Evolutionary conservation across 2,797 vertebrate species (phyloP).

Genomic region (Pangasius krempfi): DNA sequence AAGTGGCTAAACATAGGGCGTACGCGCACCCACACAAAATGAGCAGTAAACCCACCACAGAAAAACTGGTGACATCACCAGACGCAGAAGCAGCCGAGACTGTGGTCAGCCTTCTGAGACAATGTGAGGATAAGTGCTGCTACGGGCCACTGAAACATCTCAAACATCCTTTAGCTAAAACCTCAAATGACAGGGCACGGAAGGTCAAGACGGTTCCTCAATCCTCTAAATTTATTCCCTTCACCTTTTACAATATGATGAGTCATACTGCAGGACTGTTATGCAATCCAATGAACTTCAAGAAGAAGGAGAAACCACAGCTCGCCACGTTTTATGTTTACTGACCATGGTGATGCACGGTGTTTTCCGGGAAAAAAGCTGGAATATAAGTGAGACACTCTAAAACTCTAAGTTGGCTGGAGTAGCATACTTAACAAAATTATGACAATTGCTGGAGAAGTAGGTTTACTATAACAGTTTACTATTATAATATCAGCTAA

Average conservation of each 20-base stretch:
- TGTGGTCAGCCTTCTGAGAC: slow-evolving; percentile 22
- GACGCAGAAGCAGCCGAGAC: slow-evolving; percentile 1
- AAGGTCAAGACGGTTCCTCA: slow-evolving; percentile 9
- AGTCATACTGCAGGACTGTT: slow-evolving; percentile 20
- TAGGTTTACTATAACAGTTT: too few relatives aligned
- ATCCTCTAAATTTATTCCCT: slow-evolving; percentile 1
- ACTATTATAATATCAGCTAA: neutral
- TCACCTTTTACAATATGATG: slow-evolving; percentile 32
- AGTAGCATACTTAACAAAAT: neutral
- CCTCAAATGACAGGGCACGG: slow-evolving; percentile 28
- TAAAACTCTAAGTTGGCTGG: too few relatives aligned
- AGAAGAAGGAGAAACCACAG: slow-evolving; percentile 6
- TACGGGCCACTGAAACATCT: slow-evolving; percentile 29
- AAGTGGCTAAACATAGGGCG: slow-evolving; percentile 14
- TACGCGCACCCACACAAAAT: slow-evolving; percentile 34
- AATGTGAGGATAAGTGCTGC: slow-evolving; percentile 1
- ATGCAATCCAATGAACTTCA: neutral
- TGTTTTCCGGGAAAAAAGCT: neutral
- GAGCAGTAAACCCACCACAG: slow-evolving; percentile 19
- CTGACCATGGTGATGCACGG: neutral
- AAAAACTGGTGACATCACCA: slow-evolving; percentile 21
- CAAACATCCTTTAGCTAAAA: slow-evolving; percentile 8
- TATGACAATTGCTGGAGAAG: neutral
- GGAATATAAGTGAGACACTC: neutral
- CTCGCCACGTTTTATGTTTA: neutral